A percentile compares a stretch with the other conserved stretches of the same genome.
These are phyloP conservation scores for Cherax destructor DNA, from an alignment of 1,140 invertebrate species.

Conservation along the genomic window DNA sequence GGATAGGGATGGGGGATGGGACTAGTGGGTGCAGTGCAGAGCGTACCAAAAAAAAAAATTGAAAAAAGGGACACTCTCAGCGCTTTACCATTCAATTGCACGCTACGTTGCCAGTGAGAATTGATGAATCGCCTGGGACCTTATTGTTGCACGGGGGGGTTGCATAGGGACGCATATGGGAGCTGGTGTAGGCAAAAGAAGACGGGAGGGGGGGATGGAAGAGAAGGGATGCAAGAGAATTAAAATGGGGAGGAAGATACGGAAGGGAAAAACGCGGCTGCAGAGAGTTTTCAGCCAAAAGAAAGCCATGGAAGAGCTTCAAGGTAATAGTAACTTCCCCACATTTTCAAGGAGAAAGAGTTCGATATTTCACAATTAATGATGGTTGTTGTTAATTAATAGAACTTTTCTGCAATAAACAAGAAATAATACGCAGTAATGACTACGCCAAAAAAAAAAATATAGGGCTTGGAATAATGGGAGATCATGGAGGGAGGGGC, in stretches of 20 bases:
- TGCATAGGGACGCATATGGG: slow-evolving; percentile 66
- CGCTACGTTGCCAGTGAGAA: slow-evolving; percentile 67
- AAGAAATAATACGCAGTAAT: neutral
- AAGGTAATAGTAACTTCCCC: neutral
- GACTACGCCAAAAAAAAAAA: neutral
- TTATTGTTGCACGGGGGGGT: slow-evolving; percentile 65
- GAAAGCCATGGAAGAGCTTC: slow-evolving; percentile 11
- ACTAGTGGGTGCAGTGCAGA: slow-evolving; percentile 45
- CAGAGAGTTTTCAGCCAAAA: neutral
- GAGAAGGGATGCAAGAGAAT: neutral
- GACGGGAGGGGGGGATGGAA: neutral
- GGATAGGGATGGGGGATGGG: neutral
- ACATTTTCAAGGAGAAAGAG: no score
- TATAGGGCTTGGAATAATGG: no score
- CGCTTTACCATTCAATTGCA: slow-evolving; percentile 68
- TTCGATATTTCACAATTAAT: no score
- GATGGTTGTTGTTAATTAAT: neutral
- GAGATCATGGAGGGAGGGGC: no score
- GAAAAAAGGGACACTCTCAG: slow-evolving; percentile 44
- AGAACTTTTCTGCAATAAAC: neutral
- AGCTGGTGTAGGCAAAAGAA: slow-evolving; percentile 16
- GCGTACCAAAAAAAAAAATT: neutral
- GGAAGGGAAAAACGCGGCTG: slow-evolving; percentile 20
- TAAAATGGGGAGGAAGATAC: neutral
- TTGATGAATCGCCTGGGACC: slow-evolving; percentile 64